Evolutionary conservation across 2,888 invertebrate species (phyloP).

Genomic region (Euzetes globulus): DNA sequence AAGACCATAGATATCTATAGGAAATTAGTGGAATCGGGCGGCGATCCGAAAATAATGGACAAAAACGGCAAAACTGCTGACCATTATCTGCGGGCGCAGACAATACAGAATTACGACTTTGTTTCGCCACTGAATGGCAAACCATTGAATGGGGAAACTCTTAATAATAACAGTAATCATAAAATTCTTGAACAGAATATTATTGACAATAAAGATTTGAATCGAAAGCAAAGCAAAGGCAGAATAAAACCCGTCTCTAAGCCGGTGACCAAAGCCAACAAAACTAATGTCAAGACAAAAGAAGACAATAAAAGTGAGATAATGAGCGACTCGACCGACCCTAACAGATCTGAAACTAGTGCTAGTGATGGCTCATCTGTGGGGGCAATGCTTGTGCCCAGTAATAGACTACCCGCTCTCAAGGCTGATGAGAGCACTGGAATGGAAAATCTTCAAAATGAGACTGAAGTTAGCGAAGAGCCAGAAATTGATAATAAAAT

Average conservation of each 20-base stretch:
- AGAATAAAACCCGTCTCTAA: slow-evolving; percentile 1
- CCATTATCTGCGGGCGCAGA: slow-evolving; percentile 38
- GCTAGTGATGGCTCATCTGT: background rate
- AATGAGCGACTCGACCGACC: background rate
- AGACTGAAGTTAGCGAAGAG: background rate
- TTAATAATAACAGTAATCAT: slow-evolving; percentile 10
- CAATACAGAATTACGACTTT: slow-evolving; percentile 18
- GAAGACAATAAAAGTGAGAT: background rate
- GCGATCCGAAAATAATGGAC: slow-evolving; percentile 41
- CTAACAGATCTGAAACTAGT: background rate
- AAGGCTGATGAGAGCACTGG: background rate
- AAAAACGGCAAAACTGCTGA: slow-evolving; percentile 42
- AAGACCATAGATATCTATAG: slow-evolving; percentile 41
- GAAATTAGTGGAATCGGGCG: slow-evolving; percentile 39
- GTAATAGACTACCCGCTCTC: background rate
- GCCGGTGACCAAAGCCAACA: background rate
- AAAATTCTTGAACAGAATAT: background rate
- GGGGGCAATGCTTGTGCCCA: background rate
- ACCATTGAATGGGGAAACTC: background rate
- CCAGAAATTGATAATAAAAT: background rate
- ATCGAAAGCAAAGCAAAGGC: background rate
- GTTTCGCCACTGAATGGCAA: slow-evolving; percentile 9
- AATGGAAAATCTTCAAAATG: background rate
- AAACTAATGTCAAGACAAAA: background rate
- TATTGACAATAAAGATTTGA: background rate